Percentiles rank a stretch among this genome's conserved stretches.
phyloP scores from a whole-genome alignment of 2,113 vertebrate species.

The Hypanus sabinus region DNA sequence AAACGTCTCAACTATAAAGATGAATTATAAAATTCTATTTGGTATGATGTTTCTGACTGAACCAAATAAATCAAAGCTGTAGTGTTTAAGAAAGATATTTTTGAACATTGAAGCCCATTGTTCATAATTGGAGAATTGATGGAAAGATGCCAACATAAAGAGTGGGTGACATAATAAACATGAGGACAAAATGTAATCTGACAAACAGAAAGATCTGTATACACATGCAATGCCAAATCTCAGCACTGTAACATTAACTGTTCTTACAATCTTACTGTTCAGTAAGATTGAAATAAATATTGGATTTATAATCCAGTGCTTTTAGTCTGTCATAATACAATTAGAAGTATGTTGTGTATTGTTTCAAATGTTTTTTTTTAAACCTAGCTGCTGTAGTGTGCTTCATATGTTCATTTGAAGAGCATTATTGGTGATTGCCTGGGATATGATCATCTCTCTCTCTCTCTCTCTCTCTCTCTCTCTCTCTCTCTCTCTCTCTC shows the following conservation, averaged over 20 bases:
- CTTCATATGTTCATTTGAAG: background rate
- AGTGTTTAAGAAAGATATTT: background rate
- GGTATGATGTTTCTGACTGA: background rate
- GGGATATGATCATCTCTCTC: background rate
- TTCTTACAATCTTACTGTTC: too few species aligned
- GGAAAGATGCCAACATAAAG: background rate
- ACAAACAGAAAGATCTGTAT: background rate
- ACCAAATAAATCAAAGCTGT: background rate
- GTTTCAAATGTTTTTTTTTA: background rate
- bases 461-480: background rate
- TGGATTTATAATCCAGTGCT: background rate
- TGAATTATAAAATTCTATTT: background rate
- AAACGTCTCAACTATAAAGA: background rate
- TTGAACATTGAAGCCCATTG: background rate
- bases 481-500: constrained; percentile 6
- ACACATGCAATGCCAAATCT: background rate
- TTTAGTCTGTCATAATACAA: background rate
- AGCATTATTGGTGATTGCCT: background rate
- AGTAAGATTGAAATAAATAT: background rate
- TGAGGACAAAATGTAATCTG: background rate
- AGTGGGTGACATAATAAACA: constrained; percentile 19
- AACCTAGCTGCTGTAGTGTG: background rate
- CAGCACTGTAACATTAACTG: background rate
- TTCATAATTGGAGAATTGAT: background rate
- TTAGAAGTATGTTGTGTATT: background rate